phyloP scores from a whole-genome alignment of 2,888 invertebrate genomes.

The Hofmannophila pseudospretella region DNA sequence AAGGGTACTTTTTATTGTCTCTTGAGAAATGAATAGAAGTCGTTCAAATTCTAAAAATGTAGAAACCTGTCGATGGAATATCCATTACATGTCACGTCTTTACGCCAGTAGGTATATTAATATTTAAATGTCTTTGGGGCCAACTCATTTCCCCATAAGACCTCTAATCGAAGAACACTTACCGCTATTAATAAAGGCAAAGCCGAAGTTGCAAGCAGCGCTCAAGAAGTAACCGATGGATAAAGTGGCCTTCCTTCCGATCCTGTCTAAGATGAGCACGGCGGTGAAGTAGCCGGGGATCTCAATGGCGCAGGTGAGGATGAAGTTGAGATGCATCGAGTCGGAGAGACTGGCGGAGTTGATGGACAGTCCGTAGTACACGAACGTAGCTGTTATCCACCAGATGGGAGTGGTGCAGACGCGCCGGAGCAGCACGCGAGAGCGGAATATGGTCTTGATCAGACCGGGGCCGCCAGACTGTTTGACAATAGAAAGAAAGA shows the following conservation, averaged over 20 bases:
- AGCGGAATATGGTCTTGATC: slow-evolving; percentile 22
- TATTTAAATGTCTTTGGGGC: too few relatives aligned
- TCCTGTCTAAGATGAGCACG: slow-evolving; percentile 78
- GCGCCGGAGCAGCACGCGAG: slow-evolving; percentile 74
- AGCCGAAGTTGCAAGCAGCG: slow-evolving; percentile 70
- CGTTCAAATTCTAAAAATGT: too few relatives aligned
- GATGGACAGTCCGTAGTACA: slow-evolving; percentile 90
- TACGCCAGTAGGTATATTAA: too few relatives aligned
- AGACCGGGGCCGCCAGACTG: too few relatives aligned
- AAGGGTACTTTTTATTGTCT: too few relatives aligned
- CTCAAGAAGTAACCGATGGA: slow-evolving; percentile 59
- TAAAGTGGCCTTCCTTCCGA: slow-evolving; percentile 72
- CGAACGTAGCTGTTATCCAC: slow-evolving; percentile 87
- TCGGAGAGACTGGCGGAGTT: too few relatives aligned
- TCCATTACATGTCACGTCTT: too few relatives aligned
- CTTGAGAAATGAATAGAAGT: too few relatives aligned
- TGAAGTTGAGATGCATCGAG: slow-evolving; percentile 86
- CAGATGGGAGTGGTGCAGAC: slow-evolving; percentile 84
- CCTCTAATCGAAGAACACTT: neutral
- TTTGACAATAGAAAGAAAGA: too few relatives aligned
- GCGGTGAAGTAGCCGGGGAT: slow-evolving; percentile 84
- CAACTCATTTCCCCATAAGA: too few relatives aligned
- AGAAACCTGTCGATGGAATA: too few relatives aligned
- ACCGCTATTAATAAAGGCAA: slow-evolving; percentile 63
- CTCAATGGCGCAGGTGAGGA: slow-evolving; percentile 80